Base-by-base conservation (phyloP, 2,888 invertebrate species). In the Spisula subtruncata region DNA sequence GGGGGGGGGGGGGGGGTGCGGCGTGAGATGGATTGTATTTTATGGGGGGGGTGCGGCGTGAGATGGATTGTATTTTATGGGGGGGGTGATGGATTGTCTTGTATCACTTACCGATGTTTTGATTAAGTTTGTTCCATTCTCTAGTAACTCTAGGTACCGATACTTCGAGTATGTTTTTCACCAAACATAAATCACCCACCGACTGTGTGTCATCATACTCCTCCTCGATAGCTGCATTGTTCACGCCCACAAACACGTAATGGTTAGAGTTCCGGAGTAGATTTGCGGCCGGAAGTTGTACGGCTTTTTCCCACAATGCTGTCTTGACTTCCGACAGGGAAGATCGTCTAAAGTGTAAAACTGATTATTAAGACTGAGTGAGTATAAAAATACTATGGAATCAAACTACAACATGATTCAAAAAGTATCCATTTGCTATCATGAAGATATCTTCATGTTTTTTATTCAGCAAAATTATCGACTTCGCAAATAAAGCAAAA, bases 231-330 rank as follows among this genome's bases (percentile, higher is more conserved):
- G 90, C 88, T 32, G 91, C 85, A 25, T 82, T 75, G 8, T 90
- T 92, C 60, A 92, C 89, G 14, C 92, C 92, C 25, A 90, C 87
- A 35, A 92, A 89, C 25, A 91, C 92, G 41, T 92, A 92, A 41
- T 87, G 87, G 0, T 60, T 51, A 0, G 87, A 71, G 29, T 91
- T 87, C n/a, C 92, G 83, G 41, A 92, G 88, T 14, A 75, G 79
- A 66, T 90, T 86, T 18, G 90, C 84, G 0, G 89, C 90, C 46
- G 92, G 92, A 54, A 90, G 84, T 54, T 89, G 71, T 4, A 84
- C 54, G n/a, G 88, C 92, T 46, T 86, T 86, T n/a, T 71, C 54
- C 92, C 92, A 92, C n/a, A 92, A 66, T 25, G 41, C 46, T 12
- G 85, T 48, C 80, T 83, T 92, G 8, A 92, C 41, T 18, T 86